These are phyloP conservation scores for Cygnus olor DNA, from an alignment of 2,797 vertebrate species.

Conservation along the genomic window DNA sequence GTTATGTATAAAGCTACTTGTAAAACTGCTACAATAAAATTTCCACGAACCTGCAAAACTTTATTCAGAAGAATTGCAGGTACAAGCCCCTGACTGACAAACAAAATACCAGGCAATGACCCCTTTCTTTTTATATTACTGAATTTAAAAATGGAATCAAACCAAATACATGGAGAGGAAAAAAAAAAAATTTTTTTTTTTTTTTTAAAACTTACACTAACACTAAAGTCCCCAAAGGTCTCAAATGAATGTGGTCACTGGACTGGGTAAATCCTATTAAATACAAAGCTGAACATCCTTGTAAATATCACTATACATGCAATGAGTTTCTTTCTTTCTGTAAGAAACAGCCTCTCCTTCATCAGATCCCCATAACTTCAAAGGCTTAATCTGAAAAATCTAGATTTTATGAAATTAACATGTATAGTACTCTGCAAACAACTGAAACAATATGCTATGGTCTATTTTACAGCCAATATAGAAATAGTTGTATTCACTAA, in stretches of 20 bases:
- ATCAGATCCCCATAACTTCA: background rate
- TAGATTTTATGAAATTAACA: background rate
- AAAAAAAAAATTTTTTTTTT: background rate
- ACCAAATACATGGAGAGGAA: background rate
- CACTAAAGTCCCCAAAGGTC: background rate
- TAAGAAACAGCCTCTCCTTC: background rate
- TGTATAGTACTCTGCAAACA: background rate
- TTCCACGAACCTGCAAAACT: background rate
- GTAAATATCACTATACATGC: background rate
- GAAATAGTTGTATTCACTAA: background rate
- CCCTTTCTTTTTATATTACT: background rate
- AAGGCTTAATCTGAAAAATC: background rate
- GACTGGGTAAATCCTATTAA: background rate
- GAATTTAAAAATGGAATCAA: background rate
- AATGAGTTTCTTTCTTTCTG: background rate
- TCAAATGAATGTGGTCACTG: background rate
- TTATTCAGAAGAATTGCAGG: background rate
- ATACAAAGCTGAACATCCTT: background rate
- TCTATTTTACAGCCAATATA: background rate
- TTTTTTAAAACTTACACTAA: background rate
- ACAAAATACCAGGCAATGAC: background rate
- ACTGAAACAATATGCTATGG: background rate
- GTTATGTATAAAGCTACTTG: background rate
- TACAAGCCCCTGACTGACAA: background rate
- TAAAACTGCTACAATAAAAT: background rate